Evolutionary conservation across 1,140 invertebrate genomes (phyloP).

Genomic region (Mesaphorura yosii): DNA sequence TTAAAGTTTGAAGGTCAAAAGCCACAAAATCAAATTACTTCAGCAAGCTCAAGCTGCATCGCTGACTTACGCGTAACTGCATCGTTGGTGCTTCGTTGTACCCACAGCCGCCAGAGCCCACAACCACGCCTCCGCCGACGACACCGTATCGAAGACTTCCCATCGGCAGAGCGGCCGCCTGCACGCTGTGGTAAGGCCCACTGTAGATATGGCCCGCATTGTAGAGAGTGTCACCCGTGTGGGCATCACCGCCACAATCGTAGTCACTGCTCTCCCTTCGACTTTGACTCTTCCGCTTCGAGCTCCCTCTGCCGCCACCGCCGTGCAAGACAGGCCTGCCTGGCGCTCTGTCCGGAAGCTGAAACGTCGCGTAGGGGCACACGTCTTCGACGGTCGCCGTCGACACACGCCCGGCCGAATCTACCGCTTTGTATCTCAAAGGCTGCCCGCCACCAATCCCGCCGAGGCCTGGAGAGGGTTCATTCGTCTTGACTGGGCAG

Average conservation of each 20-base stretch:
- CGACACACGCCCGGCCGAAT: neutral
- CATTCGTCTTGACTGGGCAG: constrained; percentile 27
- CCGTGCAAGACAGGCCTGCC: constrained; percentile 43
- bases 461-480: constrained; percentile 9
- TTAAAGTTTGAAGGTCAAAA: neutral
- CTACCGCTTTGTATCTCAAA: constrained; percentile 11
- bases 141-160: no score
- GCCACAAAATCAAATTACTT: neutral
- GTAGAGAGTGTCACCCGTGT: constrained; percentile 53
- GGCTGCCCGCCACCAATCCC: no score
- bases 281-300: constrained; percentile 15
- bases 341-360: constrained; percentile 65
- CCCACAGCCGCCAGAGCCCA: no score
- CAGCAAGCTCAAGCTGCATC: constrained; percentile 1
- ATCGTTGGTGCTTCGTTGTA: constrained; percentile 60
- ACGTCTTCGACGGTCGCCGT: constrained; percentile 67
- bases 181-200: constrained; percentile 68
- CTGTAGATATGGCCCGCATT: constrained; percentile 69
- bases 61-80: constrained; percentile 34
- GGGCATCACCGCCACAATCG: constrained; percentile 46
- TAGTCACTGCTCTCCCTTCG: constrained; percentile 52
- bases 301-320: constrained; percentile 8
- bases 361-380: constrained; percentile 80
- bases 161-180: constrained; percentile 68
- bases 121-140: no score